These are phyloP conservation scores for Camponotus vicinus DNA, from an alignment of 1,140 invertebrate genomes.

Conservation along the genomic window DNA sequence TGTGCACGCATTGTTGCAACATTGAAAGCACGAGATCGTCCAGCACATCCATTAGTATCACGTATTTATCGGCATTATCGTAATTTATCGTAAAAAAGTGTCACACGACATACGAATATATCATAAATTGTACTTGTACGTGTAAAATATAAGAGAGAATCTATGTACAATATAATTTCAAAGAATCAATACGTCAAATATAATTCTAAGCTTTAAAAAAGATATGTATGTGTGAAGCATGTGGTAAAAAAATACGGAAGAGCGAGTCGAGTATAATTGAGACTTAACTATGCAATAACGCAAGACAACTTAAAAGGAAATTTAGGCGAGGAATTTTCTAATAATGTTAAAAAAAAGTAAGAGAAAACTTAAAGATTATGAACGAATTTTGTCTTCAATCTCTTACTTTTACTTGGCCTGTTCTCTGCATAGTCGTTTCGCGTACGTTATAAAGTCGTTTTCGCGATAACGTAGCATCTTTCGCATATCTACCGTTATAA, in stretches of 20 bases:
- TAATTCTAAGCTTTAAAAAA: constrained; percentile 23
- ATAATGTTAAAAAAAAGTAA: not conserved
- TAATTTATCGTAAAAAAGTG: constrained; percentile 32
- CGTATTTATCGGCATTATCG: constrained; percentile 20
- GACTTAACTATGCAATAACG: not conserved
- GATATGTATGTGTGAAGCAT: not conserved
- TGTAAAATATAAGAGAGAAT: not conserved
- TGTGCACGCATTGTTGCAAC: not conserved
- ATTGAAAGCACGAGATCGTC: constrained; percentile 26
- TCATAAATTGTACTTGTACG: constrained; percentile 2
- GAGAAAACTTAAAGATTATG: not conserved
- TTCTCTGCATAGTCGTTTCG: not conserved
- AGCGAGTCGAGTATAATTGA: not conserved
- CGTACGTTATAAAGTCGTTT: constrained; percentile 23
- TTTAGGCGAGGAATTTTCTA: not conserved
- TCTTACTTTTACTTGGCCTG: constrained; percentile 5
- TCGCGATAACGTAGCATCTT: constrained; percentile 29
- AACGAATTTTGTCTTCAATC: constrained; percentile 29
- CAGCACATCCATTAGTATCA: constrained; percentile 19
- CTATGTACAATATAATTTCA: constrained; percentile 36
- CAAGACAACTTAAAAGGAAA: not conserved
- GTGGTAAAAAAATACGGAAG: constrained; percentile 11
- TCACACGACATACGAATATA: constrained; percentile 1
- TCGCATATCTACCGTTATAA: constrained; percentile 32
- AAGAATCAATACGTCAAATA: constrained; percentile 9